Evolutionary conservation across 92 coral and sea anemone genomes (phyloP), one percentile per base, ranked within the genome.

Genomic region (Scolanthus callimorphus): DNA sequence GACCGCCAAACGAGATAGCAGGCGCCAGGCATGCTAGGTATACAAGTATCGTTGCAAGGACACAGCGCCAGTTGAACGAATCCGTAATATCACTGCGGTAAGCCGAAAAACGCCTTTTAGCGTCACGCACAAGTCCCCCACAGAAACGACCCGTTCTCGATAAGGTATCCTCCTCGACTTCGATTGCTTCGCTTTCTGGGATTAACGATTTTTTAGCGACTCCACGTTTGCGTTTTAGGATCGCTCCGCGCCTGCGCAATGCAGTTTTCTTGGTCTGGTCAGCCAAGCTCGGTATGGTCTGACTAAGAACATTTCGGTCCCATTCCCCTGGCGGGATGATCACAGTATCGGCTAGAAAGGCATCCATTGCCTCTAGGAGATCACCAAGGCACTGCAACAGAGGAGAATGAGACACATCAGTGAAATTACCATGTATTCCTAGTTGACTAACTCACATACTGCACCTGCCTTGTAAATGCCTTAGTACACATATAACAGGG

Each of bases 1-100:
- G 59, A n/a, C 99, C 99, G 19, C 99, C 99, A 65, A 94, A 94
- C 55, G 99, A 79, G 31, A 94, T 75, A 1, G 96, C 91, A 11
- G 99, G 96, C 15, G 99, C 99, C 11, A 94, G 83, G 27, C 94
- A 94, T 45, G 99, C 99, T 24, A 94, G 74, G 71, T 94, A 94
- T 24, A 94, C 96, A 60, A 94, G 78, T 39, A 94, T 83, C 22
- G 91, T 86, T 17, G 99, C 85, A 21, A 85, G 73, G 2, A 81
- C 65, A 61, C 94, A 84, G 11, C 83, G 99, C 17, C 80, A 51
- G 49, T 94, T 85, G 11, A 94, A 84, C 13, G 96, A 91, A 39
- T 94, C 99, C 57, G 63, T 77, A 57, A 94, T 80, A 49, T 94
- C 99, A 39, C 96, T 84, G 13, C 55, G 48, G 55, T 94, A 94